Conservation (phyloP, 2,113 vertebrate genomes). For the Cygnus buccinator region DNA sequence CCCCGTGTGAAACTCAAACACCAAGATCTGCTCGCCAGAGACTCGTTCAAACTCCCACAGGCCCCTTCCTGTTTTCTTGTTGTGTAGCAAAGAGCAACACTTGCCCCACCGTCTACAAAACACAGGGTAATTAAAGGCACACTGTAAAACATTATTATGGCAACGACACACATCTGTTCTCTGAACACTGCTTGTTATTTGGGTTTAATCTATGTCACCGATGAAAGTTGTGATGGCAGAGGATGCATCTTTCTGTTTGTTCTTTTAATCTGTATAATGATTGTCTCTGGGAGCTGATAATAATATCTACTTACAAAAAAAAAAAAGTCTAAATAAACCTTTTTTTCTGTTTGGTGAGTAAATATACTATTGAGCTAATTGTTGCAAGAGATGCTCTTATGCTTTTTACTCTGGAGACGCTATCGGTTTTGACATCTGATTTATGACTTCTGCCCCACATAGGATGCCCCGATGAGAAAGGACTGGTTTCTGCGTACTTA, state of each 20-base stretch:
- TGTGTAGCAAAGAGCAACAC: background rate
- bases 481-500: background rate
- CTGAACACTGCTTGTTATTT: background rate
- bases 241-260: background rate
- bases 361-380: background rate
- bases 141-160: background rate
- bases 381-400: background rate
- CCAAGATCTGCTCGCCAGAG: background rate
- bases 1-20: background rate
- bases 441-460: background rate
- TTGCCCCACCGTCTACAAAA: background rate
- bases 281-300: background rate
- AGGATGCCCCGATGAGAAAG: background rate
- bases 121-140: background rate
- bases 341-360: background rate
- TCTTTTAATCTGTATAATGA: background rate
- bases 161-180: background rate
- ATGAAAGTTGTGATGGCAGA: constrained; percentile 13
- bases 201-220: background rate
- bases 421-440: background rate
- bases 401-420: background rate
- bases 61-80: background rate
- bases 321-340: background rate
- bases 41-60: background rate
- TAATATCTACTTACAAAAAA: background rate